phyloP scores from a whole-genome alignment of 2,113 vertebrate species.

The Isichthys henryi region DNA sequence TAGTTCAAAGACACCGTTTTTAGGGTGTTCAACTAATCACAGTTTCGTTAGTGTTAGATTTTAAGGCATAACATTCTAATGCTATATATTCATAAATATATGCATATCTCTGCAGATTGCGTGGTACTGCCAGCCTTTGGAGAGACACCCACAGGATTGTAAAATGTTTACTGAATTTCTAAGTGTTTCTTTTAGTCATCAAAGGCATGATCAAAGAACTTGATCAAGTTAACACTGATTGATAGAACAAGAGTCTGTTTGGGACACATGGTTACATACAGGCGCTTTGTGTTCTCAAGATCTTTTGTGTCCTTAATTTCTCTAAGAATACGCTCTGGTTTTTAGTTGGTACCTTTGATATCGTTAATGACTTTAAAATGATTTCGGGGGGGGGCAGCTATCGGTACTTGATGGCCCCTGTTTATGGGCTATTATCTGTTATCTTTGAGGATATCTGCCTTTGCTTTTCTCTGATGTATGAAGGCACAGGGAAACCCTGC shows the following conservation, averaged over 20 bases:
- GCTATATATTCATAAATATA: neutral
- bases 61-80: neutral
- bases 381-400: neutral
- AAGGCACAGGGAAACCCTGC: neutral
- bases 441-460: neutral
- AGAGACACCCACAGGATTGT: neutral
- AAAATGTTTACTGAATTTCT: constrained; percentile 3
- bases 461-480: neutral
- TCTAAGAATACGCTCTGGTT: neutral
- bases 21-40: neutral
- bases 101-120: neutral
- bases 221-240: neutral
- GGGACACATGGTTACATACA: neutral
- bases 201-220: neutral
- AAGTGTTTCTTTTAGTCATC: neutral
- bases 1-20: neutral
- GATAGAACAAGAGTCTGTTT: neutral
- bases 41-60: neutral
- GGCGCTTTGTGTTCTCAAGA: neutral
- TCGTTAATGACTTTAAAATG: neutral
- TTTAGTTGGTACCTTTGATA: neutral
- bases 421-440: neutral
- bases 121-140: neutral
- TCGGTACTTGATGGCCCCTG: neutral
- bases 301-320: neutral